These are phyloP conservation scores for Stenchaetothrips biformis DNA, from an alignment of 2,888 invertebrate species.

Conservation along the genomic window DNA sequence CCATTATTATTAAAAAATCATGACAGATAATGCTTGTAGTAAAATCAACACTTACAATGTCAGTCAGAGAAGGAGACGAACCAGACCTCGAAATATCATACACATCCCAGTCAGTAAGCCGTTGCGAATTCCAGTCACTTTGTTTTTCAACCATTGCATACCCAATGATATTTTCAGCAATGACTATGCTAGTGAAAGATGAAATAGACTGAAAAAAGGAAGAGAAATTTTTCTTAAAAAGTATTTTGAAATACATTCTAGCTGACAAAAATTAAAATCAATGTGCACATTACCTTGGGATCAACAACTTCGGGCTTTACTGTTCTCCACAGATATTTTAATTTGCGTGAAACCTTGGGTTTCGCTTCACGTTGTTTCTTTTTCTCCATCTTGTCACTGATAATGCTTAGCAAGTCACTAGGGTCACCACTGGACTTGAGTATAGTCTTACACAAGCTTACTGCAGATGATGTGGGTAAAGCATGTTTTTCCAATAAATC, in stretches of 20 bases:
- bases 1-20: no score
- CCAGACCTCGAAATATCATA: background rate
- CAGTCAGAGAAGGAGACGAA: background rate
- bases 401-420: background rate
- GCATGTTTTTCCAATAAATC: background rate
- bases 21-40: no score
- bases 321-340: background rate
- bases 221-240: background rate
- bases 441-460: background rate
- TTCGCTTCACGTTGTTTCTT: background rate
- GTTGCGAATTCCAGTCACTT: background rate
- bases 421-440: background rate
- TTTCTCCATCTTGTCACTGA: background rate
- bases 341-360: background rate
- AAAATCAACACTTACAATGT: background rate
- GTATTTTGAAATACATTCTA: background rate
- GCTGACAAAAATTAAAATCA: background rate
- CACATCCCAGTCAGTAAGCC: background rate
- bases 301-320: background rate
- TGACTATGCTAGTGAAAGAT: background rate
- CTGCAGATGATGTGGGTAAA: background rate
- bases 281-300: background rate
- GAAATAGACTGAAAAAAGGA: background rate
- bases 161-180: background rate
- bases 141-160: background rate